phyloP scores from a whole-genome alignment of 2,113 vertebrate species.

The Phylloscopus whistleri region DNA sequence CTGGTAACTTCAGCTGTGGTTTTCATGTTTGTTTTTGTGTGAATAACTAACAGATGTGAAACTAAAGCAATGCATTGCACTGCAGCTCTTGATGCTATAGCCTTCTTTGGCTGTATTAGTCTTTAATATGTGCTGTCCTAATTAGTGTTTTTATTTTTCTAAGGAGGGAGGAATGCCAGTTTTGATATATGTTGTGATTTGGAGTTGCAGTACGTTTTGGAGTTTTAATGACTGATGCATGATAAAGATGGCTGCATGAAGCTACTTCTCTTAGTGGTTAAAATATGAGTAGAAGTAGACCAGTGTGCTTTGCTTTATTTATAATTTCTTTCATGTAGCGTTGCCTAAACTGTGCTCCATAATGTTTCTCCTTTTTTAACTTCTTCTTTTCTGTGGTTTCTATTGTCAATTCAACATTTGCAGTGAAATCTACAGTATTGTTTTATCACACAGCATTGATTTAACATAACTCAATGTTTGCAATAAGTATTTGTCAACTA shows the following conservation, averaged over 20 bases:
- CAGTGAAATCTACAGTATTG: background rate
- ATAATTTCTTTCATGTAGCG: background rate
- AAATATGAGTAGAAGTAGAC: background rate
- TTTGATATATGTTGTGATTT: background rate
- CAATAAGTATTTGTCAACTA: background rate
- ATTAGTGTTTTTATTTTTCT: background rate
- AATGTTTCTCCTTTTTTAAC: background rate
- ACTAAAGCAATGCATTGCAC: background rate
- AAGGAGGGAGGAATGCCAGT: background rate
- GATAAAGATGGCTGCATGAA: background rate
- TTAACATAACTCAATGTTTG: background rate
- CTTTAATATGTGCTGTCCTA: background rate
- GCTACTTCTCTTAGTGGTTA: background rate
- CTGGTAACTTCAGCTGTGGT: background rate
- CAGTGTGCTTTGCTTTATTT: background rate
- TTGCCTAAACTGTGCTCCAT: background rate
- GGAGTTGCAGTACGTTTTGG: background rate
- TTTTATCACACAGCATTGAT: background rate
- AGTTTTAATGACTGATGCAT: background rate
- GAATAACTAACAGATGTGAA: background rate
- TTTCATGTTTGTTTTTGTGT: background rate
- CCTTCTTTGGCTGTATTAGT: background rate
- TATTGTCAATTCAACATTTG: background rate
- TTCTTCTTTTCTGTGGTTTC: background rate
- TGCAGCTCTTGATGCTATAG: background rate